Base-by-base conservation (phyloP, 2,888 invertebrate species). In the Steinernema hermaphroditum region DNA sequence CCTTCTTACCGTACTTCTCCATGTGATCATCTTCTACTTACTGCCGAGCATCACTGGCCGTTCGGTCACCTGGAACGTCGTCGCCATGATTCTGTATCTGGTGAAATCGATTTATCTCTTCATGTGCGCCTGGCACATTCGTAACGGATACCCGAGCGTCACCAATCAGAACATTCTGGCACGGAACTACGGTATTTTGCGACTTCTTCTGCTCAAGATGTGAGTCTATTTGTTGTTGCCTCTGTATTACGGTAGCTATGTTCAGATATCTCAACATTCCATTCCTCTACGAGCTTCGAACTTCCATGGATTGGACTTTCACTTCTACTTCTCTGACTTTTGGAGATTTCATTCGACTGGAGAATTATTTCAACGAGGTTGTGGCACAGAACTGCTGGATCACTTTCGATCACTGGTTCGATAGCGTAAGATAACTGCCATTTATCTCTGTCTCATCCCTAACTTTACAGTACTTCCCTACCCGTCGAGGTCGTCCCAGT, bases 301-400 rank as follows among this genome's bases (percentile, higher is more conserved):
- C 69, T 16, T 41, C 69, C 16, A 69, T 69, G 69, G 69, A 69
- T 4, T 69, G 69, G 69, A 69, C 69, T 1, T 69, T 69, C 19
- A 41, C 69, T 8, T 41, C 43, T 1, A 69, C 69, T 8, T 41
- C 69, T 2, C 22, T 69, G 8, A 69, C 69, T n/a, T 41, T 69
- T 34, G 69, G 69, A 2, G 69, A 69, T n/a, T 69, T 19, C 43
- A 69, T 69, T 16, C 69, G 69, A 41, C 8, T 69, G 69, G 69
- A 69, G 22, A 69, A 69, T 43, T 69, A 69, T 24, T 69, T 43
- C 24, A 69, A 69, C n/a, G 43, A 69, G 22, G 24, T 69, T 14
- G 41, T 69, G 41, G 69, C 69, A 4, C 69, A 69, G 44, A 69
- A 69, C 43, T 69, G 69, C 69, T 69, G 69, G 69, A 69, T 69